Evolutionary conservation across 2,888 invertebrate species (phyloP).

Genomic region (Limnephilus marmoratus): DNA sequence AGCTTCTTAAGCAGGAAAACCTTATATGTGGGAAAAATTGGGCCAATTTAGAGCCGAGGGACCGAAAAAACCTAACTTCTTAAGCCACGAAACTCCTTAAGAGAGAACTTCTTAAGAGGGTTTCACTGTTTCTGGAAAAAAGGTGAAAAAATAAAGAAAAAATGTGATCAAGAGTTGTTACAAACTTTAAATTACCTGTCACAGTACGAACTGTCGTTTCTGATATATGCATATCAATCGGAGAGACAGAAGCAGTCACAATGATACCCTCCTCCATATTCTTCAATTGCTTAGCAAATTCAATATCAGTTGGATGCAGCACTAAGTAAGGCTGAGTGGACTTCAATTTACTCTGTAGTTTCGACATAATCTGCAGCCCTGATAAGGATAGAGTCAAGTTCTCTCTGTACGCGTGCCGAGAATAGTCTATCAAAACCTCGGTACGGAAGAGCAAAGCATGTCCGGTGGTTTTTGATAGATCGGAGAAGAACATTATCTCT

Average conservation of each 20-base stretch:
- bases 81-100: no score
- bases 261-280: slow-evolving; percentile 82
- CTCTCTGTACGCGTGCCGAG: slow-evolving; percentile 80
- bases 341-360: slow-evolving; percentile 77
- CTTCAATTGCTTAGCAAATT: slow-evolving; percentile 81
- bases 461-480: slow-evolving; percentile 79
- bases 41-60: no score
- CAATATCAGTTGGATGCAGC: slow-evolving; percentile 83
- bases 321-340: slow-evolving; percentile 79
- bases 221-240: slow-evolving; percentile 84
- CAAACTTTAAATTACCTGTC: slow-evolving; percentile 72
- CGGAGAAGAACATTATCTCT: slow-evolving; percentile 86
- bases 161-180: neutral
- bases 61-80: no score
- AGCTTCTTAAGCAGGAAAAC: no score
- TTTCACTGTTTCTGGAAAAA: neutral
- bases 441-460: slow-evolving; percentile 83
- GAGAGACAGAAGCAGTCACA: slow-evolving; percentile 81
- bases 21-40: no score
- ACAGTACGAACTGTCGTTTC: slow-evolving; percentile 85
- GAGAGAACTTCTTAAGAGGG: no score
- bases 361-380: slow-evolving; percentile 80
- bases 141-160: neutral
- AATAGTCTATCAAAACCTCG: slow-evolving; percentile 84
- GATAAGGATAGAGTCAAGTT: slow-evolving; percentile 81